Evolutionary conservation across 2,797 vertebrate species (phyloP), one percentile per base, ranked within the genome.

Genomic region (Scomberomorus guttatus): DNA sequence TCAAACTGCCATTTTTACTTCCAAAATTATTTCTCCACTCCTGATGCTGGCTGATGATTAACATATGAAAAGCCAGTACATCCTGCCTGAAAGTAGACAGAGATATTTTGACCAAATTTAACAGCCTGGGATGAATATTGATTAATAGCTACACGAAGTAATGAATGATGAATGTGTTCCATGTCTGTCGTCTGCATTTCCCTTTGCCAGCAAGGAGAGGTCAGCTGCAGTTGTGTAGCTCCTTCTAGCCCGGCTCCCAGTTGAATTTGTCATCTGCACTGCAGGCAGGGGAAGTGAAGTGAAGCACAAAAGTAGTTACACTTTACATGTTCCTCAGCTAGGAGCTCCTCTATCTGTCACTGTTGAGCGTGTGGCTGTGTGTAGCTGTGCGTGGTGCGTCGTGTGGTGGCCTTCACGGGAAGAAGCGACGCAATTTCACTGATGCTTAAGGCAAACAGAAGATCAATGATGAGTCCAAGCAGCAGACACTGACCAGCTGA

Each of bases 401-500:
- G 27, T 37, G 32, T 44, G 3, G 44, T 20, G 64, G 51, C 57
- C 57, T 59, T 75, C 71, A n/a, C 57, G 11, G 61, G 74, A 24
- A 73, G 62, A 34, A 0, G 34, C 1, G 1, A 44, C 17, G 3
- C 54, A 15, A 57, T 68, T 63, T 78, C 67, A 69, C 54, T 25
- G 67, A 54, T 17, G 58, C 67, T 86, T 67, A 20, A 70, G 24
- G 59, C 52, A 48, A 76, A 77, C 54, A 61, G 73, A 46, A 58
- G 80, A 85, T 85, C 83, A 58, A 72, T 79, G 78, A 67, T 29
- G 64, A 80, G 64, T 60, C 70, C 46, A 7, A 57, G 72, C 82
- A 46, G 73, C 51, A 44, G 65, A 78, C 64, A 17, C 50, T 55
- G 75, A 85, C 65, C 72, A 1, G 79, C 69, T 63, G 59, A 63